These are phyloP conservation scores for Lethocerus indicus DNA, from an alignment of 1,140 invertebrate genomes.

Conservation along the genomic window DNA sequence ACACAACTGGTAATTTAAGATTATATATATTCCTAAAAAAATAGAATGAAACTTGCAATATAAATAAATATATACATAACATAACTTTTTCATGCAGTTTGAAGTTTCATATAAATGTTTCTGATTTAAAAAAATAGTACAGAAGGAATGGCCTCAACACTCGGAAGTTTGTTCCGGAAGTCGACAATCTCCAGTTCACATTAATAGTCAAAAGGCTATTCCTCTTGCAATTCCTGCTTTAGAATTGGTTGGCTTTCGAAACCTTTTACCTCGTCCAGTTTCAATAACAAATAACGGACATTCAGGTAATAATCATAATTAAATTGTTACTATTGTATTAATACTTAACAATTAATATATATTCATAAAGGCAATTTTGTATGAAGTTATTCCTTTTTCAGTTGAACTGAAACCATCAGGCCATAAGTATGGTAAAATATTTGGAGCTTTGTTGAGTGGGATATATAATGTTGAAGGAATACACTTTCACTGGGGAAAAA, in stretches of 20 bases:
- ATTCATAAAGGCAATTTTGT: neutral
- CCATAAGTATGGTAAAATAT: constrained; percentile 13
- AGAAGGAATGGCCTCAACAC: constrained; percentile 37
- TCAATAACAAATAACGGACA: constrained; percentile 45
- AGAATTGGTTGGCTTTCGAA: constrained; percentile 49
- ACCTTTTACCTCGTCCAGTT: constrained; percentile 38
- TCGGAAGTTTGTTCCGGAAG: constrained; percentile 38
- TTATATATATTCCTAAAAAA: too few relatives aligned
- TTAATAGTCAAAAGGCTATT: constrained; percentile 34
- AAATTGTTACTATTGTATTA: neutral
- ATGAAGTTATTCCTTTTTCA: constrained; percentile 6
- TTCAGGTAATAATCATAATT: constrained; percentile 31
- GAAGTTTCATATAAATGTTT: too few relatives aligned
- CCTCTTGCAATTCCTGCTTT: constrained; percentile 44
- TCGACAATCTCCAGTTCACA: constrained; percentile 45
- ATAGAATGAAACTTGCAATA: too few relatives aligned
- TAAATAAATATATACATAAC: too few relatives aligned
- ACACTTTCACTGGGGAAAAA: constrained; percentile 68
- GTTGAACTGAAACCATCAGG: constrained; percentile 13
- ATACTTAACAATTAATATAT: neutral
- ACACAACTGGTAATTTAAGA: too few relatives aligned
- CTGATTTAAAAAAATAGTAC: too few relatives aligned
- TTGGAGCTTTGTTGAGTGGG: constrained; percentile 15
- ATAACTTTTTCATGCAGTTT: too few relatives aligned
- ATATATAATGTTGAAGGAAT: constrained; percentile 39